Conservation (phyloP, 2,888 invertebrate species). For the Ormia ochracea region DNA sequence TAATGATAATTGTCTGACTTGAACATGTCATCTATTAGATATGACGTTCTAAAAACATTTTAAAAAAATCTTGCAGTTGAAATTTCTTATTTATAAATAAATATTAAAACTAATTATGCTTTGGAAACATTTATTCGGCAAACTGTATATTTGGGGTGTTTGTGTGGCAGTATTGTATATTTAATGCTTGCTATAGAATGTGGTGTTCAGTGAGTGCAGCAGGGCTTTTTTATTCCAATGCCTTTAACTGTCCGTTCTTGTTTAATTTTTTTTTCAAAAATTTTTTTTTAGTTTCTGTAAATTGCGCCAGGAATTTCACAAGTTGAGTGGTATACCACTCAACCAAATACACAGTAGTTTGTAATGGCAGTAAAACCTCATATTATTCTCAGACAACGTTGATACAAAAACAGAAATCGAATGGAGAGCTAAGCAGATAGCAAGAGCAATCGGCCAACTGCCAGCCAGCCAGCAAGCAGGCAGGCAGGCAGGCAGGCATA, state of each 20-base stretch:
- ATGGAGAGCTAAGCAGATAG: conserved; percentile 39
- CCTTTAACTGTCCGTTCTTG: conserved; percentile 56
- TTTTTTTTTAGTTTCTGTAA: conserved; percentile 50
- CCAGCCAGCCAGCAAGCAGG: conserved; percentile 19
- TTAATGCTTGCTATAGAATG: not conserved
- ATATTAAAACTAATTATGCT: too few species aligned
- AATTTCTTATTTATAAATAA: too few species aligned
- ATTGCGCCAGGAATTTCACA: conserved; percentile 71
- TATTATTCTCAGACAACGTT: conserved; percentile 44
- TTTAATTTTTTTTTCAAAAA: conserved; percentile 23
- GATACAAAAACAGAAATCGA: conserved; percentile 20
- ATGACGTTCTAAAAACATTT: too few species aligned
- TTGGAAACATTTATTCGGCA: too few species aligned
- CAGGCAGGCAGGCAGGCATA: conserved; percentile 39
- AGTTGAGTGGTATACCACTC: conserved; percentile 66
- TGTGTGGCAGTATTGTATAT: not conserved
- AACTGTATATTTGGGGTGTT: not conserved
- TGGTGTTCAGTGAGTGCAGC: conserved; percentile 9
- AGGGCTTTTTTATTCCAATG: conserved; percentile 56
- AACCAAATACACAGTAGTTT: conserved; percentile 58
- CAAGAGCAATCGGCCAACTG: conserved; percentile 11
- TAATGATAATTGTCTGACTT: too few species aligned
- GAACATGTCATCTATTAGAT: too few species aligned
- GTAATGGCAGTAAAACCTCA: conserved; percentile 60
- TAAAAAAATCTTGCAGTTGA: too few species aligned